Conservation (phyloP, 2,888 invertebrate genomes). For the Himalopsyche tibetana region DNA sequence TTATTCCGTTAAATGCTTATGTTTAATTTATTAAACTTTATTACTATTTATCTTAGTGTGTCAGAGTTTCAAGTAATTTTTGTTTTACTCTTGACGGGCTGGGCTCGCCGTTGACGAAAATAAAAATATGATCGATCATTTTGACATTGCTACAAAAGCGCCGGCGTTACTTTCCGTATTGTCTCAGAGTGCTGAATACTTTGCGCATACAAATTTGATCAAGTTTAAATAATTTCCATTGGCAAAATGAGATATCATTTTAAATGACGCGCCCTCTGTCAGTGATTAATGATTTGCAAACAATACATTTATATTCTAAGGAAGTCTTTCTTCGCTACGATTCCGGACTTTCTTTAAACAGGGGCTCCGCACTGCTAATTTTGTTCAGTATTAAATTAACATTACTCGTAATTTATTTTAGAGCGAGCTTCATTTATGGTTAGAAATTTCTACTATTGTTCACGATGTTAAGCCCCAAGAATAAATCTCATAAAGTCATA, state of each 20-base stretch:
- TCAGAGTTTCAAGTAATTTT: slow-evolving; percentile 15
- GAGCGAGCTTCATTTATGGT: no score
- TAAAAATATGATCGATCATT: slow-evolving; percentile 34
- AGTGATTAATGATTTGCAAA: slow-evolving; percentile 31
- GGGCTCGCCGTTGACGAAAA: not conserved
- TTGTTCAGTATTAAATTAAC: not conserved
- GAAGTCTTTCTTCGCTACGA: slow-evolving; percentile 26
- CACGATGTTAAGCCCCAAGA: no score
- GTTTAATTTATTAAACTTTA: not conserved
- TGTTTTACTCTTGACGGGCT: slow-evolving; percentile 4
- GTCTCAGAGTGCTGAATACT: slow-evolving; percentile 24
- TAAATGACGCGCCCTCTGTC: slow-evolving; percentile 31
- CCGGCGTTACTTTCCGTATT: slow-evolving; percentile 12
- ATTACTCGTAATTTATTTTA: no score
- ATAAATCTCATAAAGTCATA: no score
- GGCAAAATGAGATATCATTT: slow-evolving; percentile 31
- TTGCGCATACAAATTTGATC: slow-evolving; percentile 30
- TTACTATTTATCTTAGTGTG: not conserved
- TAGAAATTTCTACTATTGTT: no score
- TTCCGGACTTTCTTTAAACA: slow-evolving; percentile 8
- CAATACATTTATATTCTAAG: slow-evolving; percentile 34
- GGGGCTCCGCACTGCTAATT: not conserved
- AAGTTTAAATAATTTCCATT: slow-evolving; percentile 34
- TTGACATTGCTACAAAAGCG: slow-evolving; percentile 26
- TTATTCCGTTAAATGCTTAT: not conserved